Percentiles rank a stretch among this genome's conserved stretches.
These are phyloP conservation scores for Ispidina picta DNA, from an alignment of 2,797 vertebrate genomes.

Conservation along the genomic window DNA sequence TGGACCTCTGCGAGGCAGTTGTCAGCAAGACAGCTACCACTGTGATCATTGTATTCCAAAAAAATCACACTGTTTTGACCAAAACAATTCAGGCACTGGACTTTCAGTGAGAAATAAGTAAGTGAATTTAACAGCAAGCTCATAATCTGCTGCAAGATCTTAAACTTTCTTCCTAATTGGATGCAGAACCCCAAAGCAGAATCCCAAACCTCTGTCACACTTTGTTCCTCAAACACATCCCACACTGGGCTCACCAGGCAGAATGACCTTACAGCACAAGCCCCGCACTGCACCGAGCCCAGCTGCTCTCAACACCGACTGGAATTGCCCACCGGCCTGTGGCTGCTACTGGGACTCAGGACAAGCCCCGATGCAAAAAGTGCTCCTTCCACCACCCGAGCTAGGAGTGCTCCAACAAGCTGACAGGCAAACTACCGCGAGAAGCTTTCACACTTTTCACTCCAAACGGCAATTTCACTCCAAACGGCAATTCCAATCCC, in stretches of 20 bases:
- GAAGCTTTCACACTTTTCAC: not conserved
- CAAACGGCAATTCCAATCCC: not conserved
- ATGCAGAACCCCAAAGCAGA: fast-evolving
- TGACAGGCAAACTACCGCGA: fast-evolving
- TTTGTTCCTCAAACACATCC: fast-evolving
- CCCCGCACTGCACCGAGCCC: fast-evolving
- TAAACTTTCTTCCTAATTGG: not conserved
- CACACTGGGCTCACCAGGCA: fast-evolving
- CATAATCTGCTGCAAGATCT: not conserved
- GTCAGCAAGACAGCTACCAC: not conserved
- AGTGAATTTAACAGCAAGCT: not conserved
- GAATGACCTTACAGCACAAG: fast-evolving
- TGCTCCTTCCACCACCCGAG: not conserved
- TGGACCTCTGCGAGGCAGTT: not conserved
- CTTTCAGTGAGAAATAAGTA: not conserved
- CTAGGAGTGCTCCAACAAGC: fast-evolving
- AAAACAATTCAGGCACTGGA: not conserved
- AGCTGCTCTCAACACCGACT: fast-evolving
- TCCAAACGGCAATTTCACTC: not conserved
- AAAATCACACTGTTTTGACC: not conserved
- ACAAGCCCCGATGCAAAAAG: fast-evolving
- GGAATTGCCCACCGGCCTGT: fast-evolving
- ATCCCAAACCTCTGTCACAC: fast-evolving
- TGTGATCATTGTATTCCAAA: not conserved
- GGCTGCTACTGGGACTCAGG: fast-evolving